Evolutionary conservation across 2,113 vertebrate species (phyloP), one percentile per base, ranked within the genome.

Genomic region (Myiagra hebetior): DNA sequence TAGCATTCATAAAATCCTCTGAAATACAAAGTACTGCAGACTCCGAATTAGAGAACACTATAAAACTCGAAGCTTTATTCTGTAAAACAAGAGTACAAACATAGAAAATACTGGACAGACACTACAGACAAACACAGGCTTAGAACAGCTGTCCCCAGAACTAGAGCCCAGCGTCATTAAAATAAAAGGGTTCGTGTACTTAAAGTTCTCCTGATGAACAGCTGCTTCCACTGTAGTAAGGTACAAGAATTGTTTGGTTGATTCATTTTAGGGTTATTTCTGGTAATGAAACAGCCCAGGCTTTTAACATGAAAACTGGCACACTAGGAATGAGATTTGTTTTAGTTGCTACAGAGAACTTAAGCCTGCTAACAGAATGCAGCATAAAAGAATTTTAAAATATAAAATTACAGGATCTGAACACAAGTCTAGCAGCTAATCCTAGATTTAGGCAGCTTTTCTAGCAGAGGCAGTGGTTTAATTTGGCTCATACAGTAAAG

Each of bases 51-150:
- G n/a, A 47, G 52, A 88, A 57, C 15, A 18, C 20, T 65, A 12
- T 75, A 87, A 31, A 87, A 24, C 18, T 44, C 13, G 1, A 79
- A 68, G 27, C 49, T 96, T 97, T 97, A 97, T 97, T 97, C 39
- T 69, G 17, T 81, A 96, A 95, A 95, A 93, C 33, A 84, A 56
- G 42, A 77, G 84, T 60, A 88, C 27, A 92, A 77, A 95, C 65
- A 70, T 20, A 70, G 21, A 94, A 87, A 86, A 91, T 30, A 39
- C 15, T 64, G 35, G 56, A 88, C 89, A 88, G 50, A 91, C 57
- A 39, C 13, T 33, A 21, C 10, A 93, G 30, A 93, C 5, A 0
- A 1, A 72, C 27, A 73, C 11, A 1, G 2, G 52, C 16, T 41
- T 44, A 10, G 5, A 79, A 46, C 8, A 68, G 2, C 7, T 0